phyloP scores from a whole-genome alignment of 1,140 invertebrate genomes.

The Venustaconcha ellipsiformis region DNA sequence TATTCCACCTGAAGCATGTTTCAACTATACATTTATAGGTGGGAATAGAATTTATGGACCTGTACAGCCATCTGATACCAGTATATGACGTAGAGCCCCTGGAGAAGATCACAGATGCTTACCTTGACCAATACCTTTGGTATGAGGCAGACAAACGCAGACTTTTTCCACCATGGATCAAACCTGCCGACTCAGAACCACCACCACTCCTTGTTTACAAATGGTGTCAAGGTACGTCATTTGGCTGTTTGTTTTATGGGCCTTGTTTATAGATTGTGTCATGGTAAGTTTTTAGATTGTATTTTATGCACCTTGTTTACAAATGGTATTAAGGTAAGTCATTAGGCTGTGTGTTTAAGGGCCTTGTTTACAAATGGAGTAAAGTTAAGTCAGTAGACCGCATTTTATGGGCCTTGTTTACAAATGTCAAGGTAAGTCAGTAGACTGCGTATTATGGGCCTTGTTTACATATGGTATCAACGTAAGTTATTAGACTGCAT shows the following conservation, averaged over 20 bases:
- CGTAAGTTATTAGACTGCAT: too few relatives aligned
- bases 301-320: too few relatives aligned
- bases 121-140: constrained; percentile 99
- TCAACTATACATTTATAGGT: constrained; percentile 72
- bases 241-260: background rate
- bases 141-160: constrained; percentile 99
- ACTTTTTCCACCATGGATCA: constrained; percentile 98
- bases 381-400: too few relatives aligned
- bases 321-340: constrained; percentile 87
- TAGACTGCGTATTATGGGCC: too few relatives aligned
- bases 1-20: background rate
- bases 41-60: constrained; percentile 99
- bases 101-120: constrained; percentile 99
- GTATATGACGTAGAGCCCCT: constrained; percentile 99
- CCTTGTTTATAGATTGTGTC: background rate
- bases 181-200: constrained; percentile 98
- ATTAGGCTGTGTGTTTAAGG: background rate
- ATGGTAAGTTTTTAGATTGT: too few relatives aligned
- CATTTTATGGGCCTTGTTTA: too few relatives aligned
- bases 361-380: background rate
- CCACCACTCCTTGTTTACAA: constrained; percentile 98
- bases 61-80: constrained; percentile 98
- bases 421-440: too few relatives aligned
- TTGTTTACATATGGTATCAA: too few relatives aligned
- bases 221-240: constrained; percentile 93